These are phyloP conservation scores for Panulirus ornatus DNA, from an alignment of 1,140 invertebrate genomes.

Conservation along the genomic window DNA sequence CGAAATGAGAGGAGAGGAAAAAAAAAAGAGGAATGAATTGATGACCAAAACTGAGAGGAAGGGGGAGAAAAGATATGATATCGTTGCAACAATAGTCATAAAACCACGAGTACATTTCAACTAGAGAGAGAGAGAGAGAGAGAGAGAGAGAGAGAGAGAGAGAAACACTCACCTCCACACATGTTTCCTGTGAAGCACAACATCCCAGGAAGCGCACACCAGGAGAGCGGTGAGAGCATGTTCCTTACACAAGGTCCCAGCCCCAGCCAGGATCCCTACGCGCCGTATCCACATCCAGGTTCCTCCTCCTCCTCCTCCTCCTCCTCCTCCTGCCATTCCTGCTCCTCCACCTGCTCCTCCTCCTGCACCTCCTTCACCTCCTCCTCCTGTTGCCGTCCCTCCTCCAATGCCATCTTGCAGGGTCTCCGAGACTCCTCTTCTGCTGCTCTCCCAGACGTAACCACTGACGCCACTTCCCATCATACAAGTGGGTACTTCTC, in stretches of 20 bases:
- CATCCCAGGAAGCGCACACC: slow-evolving; percentile 20
- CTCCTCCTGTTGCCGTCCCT: not conserved
- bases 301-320: not conserved
- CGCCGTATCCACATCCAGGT: slow-evolving; percentile 24
- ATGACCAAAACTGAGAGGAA: too few species aligned
- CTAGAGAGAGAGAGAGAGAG: too few species aligned
- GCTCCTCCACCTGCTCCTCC: not conserved
- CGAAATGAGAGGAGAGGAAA: too few species aligned
- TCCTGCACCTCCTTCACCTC: not conserved
- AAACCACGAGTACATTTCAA: too few species aligned
- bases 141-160: too few species aligned
- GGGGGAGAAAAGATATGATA: too few species aligned
- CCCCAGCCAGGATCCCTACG: slow-evolving; percentile 42
- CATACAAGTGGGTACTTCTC: not conserved
- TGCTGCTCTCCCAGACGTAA: not conserved
- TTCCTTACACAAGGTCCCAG: slow-evolving; percentile 27
- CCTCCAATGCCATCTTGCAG: not conserved
- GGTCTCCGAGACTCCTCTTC: not conserved
- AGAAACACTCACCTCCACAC: not conserved
- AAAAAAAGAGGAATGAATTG: too few species aligned
- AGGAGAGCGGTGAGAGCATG: slow-evolving; percentile 13
- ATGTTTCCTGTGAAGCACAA: slow-evolving; percentile 3
- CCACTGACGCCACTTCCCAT: not conserved
- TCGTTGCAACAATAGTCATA: too few species aligned
- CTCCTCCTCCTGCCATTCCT: not conserved